These are phyloP conservation scores for Lithosia quadra DNA, from an alignment of 2,888 invertebrate species.

Conservation along the genomic window DNA sequence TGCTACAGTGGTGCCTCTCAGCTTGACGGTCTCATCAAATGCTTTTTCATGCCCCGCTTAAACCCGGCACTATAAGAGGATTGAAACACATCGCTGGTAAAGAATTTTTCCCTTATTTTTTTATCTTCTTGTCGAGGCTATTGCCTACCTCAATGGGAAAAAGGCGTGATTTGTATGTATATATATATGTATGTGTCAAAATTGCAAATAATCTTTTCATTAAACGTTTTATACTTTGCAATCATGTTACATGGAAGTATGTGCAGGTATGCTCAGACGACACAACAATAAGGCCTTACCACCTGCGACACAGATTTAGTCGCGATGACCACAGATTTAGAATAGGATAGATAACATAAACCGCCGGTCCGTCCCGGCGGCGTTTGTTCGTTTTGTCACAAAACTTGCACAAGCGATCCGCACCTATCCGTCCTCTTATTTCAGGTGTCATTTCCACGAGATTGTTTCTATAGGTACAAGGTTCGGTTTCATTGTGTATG, in stretches of 20 bases:
- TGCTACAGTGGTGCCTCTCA: too few relatives aligned
- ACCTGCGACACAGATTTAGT: conserved; percentile 34
- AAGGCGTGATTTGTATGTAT: too few relatives aligned
- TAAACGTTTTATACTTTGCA: not conserved
- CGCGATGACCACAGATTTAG: not conserved
- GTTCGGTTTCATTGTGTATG: not conserved
- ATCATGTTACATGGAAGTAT: not conserved
- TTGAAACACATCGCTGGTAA: too few relatives aligned
- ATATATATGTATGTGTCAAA: not conserved
- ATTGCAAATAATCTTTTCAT: not conserved
- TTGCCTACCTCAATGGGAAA: too few relatives aligned
- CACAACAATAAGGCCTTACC: conserved; percentile 32
- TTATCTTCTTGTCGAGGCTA: not conserved
- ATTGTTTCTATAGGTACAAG: not conserved
- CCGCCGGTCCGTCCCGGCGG: not conserved
- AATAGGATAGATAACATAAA: not conserved
- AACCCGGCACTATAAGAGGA: too few relatives aligned
- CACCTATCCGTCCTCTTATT: too few relatives aligned
- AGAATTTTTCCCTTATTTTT: not conserved
- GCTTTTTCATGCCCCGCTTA: too few relatives aligned
- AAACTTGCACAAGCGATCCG: not conserved
- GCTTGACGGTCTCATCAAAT: too few relatives aligned
- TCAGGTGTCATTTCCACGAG: too few relatives aligned
- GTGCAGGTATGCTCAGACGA: not conserved
- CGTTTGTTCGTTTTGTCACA: not conserved